Conservation (phyloP, 1,140 invertebrate genomes). For the Mactra quadrangularis region DNA sequence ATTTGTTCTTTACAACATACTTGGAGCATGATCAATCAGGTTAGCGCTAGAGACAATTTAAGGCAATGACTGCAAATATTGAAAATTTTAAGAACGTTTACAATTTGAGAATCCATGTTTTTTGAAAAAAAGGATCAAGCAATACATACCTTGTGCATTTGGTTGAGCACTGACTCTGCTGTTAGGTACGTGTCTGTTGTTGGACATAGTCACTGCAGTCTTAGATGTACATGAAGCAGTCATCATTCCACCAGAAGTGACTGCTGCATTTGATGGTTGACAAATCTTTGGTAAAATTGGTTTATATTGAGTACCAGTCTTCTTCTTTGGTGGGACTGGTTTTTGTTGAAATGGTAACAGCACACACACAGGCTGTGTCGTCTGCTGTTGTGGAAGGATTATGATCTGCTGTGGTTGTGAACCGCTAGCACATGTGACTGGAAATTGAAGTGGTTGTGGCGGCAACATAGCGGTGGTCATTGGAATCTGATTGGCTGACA, state of each 20-base stretch:
- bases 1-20: too few relatives aligned
- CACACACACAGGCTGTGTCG: background rate
- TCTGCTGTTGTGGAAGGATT: background rate
- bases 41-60: too few relatives aligned
- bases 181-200: background rate
- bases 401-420: conserved; percentile 35
- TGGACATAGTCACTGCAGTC: background rate
- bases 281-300: conserved; percentile 43
- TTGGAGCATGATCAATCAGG: too few relatives aligned
- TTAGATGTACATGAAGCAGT: background rate
- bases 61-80: too few relatives aligned
- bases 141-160: conserved; percentile 11
- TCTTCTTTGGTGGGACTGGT: background rate
- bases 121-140: too few relatives aligned
- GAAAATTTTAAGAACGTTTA: too few relatives aligned
- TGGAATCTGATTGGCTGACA: background rate
- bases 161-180: background rate
- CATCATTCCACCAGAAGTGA: background rate
- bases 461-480: background rate
- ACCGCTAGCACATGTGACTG: background rate
- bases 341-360: conserved; percentile 5
- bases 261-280: background rate
- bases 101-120: too few relatives aligned
- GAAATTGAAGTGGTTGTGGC: background rate
- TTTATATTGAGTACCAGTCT: conserved; percentile 4